Conservation (phyloP, 1,140 invertebrate species). For the Acromyrmex echinatior region DNA sequence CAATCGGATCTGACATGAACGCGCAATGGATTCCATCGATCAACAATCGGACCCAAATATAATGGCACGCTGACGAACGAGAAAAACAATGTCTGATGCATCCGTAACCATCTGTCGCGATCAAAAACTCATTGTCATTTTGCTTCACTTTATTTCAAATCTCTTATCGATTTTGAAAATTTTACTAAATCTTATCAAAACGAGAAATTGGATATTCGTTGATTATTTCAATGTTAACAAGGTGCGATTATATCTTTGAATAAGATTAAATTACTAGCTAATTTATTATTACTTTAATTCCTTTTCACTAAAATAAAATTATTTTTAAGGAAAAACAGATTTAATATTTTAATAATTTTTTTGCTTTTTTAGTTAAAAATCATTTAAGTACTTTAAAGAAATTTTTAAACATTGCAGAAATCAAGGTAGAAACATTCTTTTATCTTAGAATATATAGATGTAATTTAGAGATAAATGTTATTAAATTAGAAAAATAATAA, state of each 20-base stretch:
- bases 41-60: conserved; percentile 10
- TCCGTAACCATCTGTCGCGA: background rate
- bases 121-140: background rate
- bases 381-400: background rate
- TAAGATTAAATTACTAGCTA: background rate
- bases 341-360: conserved; percentile 20
- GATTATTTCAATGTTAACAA: background rate
- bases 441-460: background rate
- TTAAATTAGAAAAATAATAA: conserved; percentile 1
- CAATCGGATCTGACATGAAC: conserved; percentile 46
- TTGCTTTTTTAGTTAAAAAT: background rate
- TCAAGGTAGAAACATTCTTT: too few relatives aligned
- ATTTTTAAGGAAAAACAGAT: background rate
- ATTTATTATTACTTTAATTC: background rate
- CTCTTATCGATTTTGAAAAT: background rate
- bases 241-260: background rate
- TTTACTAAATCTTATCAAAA: background rate
- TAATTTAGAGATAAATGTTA: background rate
- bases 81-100: too few relatives aligned
- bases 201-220: background rate
- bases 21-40: conserved; percentile 26
- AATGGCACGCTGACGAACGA: background rate
- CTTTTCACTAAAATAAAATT: background rate
- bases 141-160: background rate
- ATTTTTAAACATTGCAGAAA: background rate